These are phyloP conservation scores for Drosophila malerkotliana DNA, from an alignment of 1,140 invertebrate genomes.

Conservation along the genomic window DNA sequence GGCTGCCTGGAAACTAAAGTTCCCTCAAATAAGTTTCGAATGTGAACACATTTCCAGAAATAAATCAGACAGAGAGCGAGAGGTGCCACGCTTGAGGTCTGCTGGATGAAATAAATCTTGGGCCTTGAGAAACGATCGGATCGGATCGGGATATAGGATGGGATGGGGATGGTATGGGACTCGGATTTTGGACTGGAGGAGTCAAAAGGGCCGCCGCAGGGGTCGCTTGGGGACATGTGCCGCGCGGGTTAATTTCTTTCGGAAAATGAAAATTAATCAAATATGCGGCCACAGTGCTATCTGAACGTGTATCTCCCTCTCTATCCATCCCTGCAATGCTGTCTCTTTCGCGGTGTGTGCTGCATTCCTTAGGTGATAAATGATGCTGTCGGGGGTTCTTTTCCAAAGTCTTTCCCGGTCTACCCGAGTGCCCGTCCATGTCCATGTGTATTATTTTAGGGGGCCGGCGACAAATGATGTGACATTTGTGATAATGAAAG, in stretches of 20 bases:
- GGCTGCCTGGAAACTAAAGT: conserved; percentile 24
- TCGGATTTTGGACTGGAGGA: conserved; percentile 36
- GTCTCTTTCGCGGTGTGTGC: conserved; percentile 20
- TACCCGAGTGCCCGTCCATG: neutral
- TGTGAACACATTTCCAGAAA: conserved; percentile 56
- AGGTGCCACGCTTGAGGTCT: conserved; percentile 69
- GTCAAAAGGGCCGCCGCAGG: conserved; percentile 70
- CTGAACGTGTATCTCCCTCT: conserved; percentile 34
- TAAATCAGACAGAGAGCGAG: conserved; percentile 57
- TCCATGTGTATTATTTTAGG: conserved; percentile 46
- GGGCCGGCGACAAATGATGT: conserved; percentile 82
- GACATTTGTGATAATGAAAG: conserved; percentile 81
- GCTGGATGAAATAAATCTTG: conserved; percentile 78
- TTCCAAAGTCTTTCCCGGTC: conserved; percentile 3
- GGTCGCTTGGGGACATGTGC: conserved; percentile 67
- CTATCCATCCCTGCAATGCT: conserved; percentile 5
- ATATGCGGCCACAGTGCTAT: conserved; percentile 56
- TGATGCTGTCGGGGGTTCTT: conserved; percentile 60
- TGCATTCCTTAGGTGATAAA: conserved; percentile 81
- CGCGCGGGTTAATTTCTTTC: conserved; percentile 83
- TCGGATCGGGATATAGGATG: conserved; percentile 22
- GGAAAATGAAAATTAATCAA: conserved; percentile 83
- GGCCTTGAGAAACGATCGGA: conserved; percentile 63
- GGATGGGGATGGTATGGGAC: conserved; percentile 10
- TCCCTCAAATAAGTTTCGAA: conserved; percentile 36